phyloP scores from a whole-genome alignment of 2,888 invertebrate genomes.

The Drymonia ruficornis region DNA sequence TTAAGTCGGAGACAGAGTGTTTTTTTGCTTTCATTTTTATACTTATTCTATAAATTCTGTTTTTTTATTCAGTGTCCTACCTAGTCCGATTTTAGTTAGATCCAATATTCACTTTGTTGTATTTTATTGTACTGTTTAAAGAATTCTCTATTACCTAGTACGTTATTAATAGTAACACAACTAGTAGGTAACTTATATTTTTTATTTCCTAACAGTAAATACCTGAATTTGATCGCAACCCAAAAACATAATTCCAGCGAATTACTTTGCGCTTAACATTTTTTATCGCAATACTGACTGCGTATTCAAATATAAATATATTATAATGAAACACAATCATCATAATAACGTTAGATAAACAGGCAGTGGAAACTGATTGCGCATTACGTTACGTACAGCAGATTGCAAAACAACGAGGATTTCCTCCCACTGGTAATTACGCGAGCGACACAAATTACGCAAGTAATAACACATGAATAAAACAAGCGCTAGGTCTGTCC shows the following conservation, averaged over 20 bases:
- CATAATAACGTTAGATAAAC: slow-evolving; percentile 70
- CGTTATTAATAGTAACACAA: no score
- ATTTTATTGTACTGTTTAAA: no score
- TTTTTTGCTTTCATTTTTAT: background rate
- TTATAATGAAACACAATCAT: slow-evolving; percentile 78
- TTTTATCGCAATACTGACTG: slow-evolving; percentile 43
- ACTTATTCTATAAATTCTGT: no score
- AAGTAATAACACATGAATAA: slow-evolving; percentile 68
- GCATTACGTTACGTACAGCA: slow-evolving; percentile 52
- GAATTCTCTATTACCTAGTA: no score
- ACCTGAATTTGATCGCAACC: background rate
- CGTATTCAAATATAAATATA: slow-evolving; percentile 64
- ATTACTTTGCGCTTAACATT: slow-evolving; percentile 46
- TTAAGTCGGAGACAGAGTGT: slow-evolving; percentile 28
- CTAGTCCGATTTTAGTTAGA: no score
- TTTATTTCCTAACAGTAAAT: no score
- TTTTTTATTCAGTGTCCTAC: no score
- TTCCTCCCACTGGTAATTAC: slow-evolving; percentile 76
- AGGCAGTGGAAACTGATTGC: slow-evolving; percentile 62
- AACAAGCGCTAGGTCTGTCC: slow-evolving; percentile 42
- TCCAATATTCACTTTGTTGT: no score
- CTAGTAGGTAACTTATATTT: no score
- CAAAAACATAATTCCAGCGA: slow-evolving; percentile 42
- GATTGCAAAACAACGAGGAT: slow-evolving; percentile 76
- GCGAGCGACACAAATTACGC: slow-evolving; percentile 68